Conservation (phyloP, 2,797 vertebrate genomes). For the Avahi laniger region DNA sequence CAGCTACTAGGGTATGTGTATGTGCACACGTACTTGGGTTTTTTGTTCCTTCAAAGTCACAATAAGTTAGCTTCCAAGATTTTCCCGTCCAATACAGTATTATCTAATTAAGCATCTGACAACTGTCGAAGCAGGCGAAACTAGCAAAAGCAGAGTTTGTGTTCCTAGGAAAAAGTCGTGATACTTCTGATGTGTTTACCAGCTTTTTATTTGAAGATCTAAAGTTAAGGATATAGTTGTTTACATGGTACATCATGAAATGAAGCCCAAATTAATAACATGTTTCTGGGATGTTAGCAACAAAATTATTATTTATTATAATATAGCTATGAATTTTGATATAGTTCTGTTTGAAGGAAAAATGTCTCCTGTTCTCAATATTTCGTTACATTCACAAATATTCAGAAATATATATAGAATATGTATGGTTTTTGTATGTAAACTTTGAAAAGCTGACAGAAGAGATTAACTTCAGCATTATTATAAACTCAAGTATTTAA, state of each 20-base stretch:
- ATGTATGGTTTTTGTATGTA: neutral
- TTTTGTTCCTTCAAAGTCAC: neutral
- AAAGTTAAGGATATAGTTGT: neutral
- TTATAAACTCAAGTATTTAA: neutral
- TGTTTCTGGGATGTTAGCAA: neutral
- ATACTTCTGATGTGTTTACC: neutral
- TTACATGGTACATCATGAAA: neutral
- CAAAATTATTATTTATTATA: neutral
- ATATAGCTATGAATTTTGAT: neutral
- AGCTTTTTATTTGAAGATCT: constrained; percentile 37
- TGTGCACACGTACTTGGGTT: neutral
- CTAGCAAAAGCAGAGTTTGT: neutral
- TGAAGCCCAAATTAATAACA: neutral
- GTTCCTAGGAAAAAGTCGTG: neutral
- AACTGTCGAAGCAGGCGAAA: neutral
- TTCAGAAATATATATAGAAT: neutral
- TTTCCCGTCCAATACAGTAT: neutral
- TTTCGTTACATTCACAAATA: neutral
- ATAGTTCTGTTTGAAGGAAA: constrained; percentile 13
- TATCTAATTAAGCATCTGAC: neutral
- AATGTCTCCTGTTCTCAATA: neutral
- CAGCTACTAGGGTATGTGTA: neutral
- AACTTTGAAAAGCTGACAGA: constrained; percentile 16
- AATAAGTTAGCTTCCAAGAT: neutral
- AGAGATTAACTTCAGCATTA: neutral